Conservation (phyloP, 2,888 invertebrate species). For the Boloria euphrosyne region DNA sequence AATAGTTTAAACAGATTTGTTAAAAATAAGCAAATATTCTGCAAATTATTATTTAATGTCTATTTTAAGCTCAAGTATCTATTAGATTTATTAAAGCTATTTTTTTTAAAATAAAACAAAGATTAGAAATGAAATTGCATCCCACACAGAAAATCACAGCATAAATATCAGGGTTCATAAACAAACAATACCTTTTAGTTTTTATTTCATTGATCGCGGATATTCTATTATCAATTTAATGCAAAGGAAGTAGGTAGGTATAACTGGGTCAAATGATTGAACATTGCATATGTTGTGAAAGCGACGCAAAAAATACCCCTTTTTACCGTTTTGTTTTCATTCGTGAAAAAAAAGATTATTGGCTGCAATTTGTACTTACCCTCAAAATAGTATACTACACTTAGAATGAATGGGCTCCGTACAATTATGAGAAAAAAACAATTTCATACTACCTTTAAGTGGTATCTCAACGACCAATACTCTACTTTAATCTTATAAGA, state of each 20-base stretch:
- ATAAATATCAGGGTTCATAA: constrained; percentile 27
- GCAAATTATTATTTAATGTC: too few relatives aligned
- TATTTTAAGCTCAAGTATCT: too few relatives aligned
- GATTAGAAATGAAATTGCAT: constrained; percentile 10
- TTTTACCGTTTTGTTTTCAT: constrained; percentile 73
- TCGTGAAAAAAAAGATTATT: constrained; percentile 72
- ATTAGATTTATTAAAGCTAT: too few relatives aligned
- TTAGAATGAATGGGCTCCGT: constrained; percentile 49
- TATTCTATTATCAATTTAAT: constrained; percentile 76
- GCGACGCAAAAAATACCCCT: constrained; percentile 75
- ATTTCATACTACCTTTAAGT: background rate
- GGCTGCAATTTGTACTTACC: constrained; percentile 79
- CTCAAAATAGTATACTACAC: constrained; percentile 51
- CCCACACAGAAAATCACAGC: background rate
- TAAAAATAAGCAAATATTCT: too few relatives aligned
- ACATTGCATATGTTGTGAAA: constrained; percentile 81
- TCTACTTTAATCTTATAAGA: constrained; percentile 48
- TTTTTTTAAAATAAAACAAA: background rate
- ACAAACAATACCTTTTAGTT: constrained; percentile 47
- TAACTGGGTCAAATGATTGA: constrained; percentile 76
- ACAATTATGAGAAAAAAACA: background rate
- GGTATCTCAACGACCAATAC: constrained; percentile 47
- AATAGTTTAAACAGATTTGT: too few relatives aligned
- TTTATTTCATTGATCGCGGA: constrained; percentile 64
- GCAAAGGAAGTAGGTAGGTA: constrained; percentile 68